Percentiles rank a stretch among this genome's conserved stretches.
Evolutionary conservation across 2,113 vertebrate genomes (phyloP).

Genomic region (Toxostoma redivivum): DNA sequence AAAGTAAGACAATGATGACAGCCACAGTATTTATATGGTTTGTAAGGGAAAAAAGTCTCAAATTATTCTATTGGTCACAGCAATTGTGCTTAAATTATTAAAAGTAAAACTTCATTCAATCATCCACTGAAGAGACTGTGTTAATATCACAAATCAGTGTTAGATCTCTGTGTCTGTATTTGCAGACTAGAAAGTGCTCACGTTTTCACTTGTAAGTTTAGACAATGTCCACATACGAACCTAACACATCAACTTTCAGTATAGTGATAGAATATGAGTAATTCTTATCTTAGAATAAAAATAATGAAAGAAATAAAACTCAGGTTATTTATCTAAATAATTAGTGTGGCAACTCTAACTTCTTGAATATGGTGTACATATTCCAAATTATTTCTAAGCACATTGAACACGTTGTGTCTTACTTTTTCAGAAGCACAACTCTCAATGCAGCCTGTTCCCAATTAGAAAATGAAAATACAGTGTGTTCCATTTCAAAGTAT

Average conservation of each 20-base stretch:
- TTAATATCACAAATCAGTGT: neutral
- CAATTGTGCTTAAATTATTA: neutral
- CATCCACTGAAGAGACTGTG: neutral
- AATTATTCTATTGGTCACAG: neutral
- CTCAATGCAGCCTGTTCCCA: neutral
- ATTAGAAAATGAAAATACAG: neutral
- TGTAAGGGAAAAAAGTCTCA: neutral
- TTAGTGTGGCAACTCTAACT: neutral
- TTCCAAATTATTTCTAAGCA: neutral
- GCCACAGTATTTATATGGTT: neutral
- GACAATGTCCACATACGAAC: neutral
- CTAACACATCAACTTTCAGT: neutral
- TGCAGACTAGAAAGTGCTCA: neutral
- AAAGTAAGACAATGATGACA: neutral
- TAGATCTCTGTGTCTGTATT: neutral
- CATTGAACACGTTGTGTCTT: neutral
- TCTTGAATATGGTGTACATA: neutral
- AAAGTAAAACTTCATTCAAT: neutral
- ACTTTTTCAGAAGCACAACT: neutral
- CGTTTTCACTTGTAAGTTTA: neutral
- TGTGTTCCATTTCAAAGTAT: neutral
- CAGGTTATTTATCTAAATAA: neutral
- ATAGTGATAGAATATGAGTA: neutral
- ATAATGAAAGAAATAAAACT: neutral
- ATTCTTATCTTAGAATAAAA: neutral